Conservation (phyloP, 30 jellyfish, hydroid and myxozoan species). For the Pseudorhiza aurosa region DNA sequence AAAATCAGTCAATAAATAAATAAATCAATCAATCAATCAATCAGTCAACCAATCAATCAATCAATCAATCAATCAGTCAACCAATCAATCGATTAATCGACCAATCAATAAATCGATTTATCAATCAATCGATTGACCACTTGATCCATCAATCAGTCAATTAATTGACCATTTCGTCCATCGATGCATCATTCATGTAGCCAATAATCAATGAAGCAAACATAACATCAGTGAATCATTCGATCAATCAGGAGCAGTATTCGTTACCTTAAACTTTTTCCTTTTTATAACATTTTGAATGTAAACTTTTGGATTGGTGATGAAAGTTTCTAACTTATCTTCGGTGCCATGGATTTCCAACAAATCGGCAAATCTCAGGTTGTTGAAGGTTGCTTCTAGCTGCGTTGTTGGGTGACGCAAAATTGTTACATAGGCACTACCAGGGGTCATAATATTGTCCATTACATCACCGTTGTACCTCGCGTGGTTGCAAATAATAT, state of each 20-base stretch:
- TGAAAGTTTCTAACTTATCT: conserved; percentile 74
- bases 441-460: conserved; percentile 97
- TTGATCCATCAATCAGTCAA: background rate
- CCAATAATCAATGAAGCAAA: background rate
- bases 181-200: background rate
- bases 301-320: conserved; percentile 87
- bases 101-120: background rate
- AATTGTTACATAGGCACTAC: conserved; percentile 87
- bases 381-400: conserved; percentile 92
- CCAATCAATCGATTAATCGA: background rate
- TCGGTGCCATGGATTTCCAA: conserved; percentile 64
- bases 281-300: conserved; percentile 87
- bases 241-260: no score
- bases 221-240: background rate
- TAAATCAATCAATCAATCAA: background rate
- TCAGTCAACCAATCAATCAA: background rate
- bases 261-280: conserved; percentile 83
- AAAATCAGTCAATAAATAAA: background rate
- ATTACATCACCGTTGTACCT: conserved; percentile 96
- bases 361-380: conserved; percentile 79
- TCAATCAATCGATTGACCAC: background rate
- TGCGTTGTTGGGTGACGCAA: conserved; percentile 92
- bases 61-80: background rate
- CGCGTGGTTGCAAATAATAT: conserved; percentile 94
- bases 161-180: background rate